Base-by-base conservation (phyloP, 1,140 invertebrate genomes). In the Batillaria attramentaria region DNA sequence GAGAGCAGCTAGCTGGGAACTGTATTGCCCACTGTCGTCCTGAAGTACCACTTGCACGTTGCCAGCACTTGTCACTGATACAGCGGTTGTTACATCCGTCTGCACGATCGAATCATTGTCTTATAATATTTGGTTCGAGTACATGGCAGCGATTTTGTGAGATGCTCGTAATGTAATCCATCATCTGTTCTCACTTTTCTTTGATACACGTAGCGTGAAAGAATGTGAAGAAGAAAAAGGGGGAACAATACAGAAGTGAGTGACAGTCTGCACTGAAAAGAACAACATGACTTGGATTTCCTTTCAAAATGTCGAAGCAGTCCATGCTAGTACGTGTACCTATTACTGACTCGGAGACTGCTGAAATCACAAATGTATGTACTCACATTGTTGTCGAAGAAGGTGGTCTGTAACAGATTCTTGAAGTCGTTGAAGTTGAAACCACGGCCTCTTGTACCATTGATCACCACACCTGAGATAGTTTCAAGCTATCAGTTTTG, bases 351-450 rank as follows among this genome's bases (percentile, higher is more conserved):
- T 83, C 77, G n/a, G 84, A 82, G 41, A 80, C 78, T 50, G 80
- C n/a, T 13, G 83, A 80, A 73, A 82, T 72, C n/a, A 76, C 72
- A 37, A 83, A 81, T 18, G 77, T 69, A 33, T 41, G 65, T n/a
- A 60, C 62, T 57, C 46, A 80, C 73, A 69, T 83, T 82, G 24
- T 79, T n/a, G 28, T 65, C 42, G 41, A 75, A 78, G 80, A 80
- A 62, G 78, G 79, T 70, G 77, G 73, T 39, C 24, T 82, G 83
- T 65, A 87, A 28, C 37, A 83, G 79, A 69, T 78, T 75, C 24
- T 80, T 79, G 20, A 87, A 73, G 5, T 72, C 80, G 18, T 79
- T 50, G 57, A 85, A 82, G 31, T 81, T 82, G 57, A 87, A 87
- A 3, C 85, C 85, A 54, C 78, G 81, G 33, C 83, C 85, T 73